Conservation (phyloP, 2,888 invertebrate species). For the Emmelina monodactyla region DNA sequence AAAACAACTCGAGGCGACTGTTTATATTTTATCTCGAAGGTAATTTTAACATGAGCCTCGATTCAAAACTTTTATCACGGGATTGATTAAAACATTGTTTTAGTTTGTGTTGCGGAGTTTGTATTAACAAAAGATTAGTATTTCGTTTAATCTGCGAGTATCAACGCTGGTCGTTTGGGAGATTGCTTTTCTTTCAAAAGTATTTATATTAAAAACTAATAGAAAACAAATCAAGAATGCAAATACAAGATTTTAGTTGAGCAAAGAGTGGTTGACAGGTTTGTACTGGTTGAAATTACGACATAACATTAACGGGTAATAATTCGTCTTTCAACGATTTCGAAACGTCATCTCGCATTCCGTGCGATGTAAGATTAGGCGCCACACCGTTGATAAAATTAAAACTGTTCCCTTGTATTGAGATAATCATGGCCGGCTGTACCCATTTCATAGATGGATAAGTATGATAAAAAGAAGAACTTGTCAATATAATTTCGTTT, state of each 20-base stretch:
- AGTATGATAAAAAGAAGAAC: slow-evolving; percentile 39
- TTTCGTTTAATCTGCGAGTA: too few species aligned
- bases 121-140: too few species aligned
- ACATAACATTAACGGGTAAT: slow-evolving; percentile 46
- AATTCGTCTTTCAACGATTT: slow-evolving; percentile 48
- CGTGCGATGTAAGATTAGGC: slow-evolving; percentile 48
- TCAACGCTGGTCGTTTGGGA: too few species aligned
- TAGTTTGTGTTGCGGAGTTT: too few species aligned
- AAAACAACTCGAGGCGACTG: too few species aligned
- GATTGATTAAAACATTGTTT: too few species aligned
- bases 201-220: neutral
- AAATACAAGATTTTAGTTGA: slow-evolving; percentile 15
- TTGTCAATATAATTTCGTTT: slow-evolving; percentile 49
- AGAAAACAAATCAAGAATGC: neutral
- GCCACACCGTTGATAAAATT: slow-evolving; percentile 36
- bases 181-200: too few species aligned
- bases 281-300: slow-evolving; percentile 35
- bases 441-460: slow-evolving; percentile 35
- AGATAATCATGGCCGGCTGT: slow-evolving; percentile 37
- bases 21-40: too few species aligned
- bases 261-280: slow-evolving; percentile 17
- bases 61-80: too few species aligned
- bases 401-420: slow-evolving; percentile 43
- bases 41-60: too few species aligned
- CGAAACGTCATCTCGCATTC: slow-evolving; percentile 43